Percentiles rank a stretch among this genome's conserved stretches.
These are phyloP conservation scores for Andrena praecox DNA, from an alignment of 2,888 invertebrate genomes.

Conservation along the genomic window DNA sequence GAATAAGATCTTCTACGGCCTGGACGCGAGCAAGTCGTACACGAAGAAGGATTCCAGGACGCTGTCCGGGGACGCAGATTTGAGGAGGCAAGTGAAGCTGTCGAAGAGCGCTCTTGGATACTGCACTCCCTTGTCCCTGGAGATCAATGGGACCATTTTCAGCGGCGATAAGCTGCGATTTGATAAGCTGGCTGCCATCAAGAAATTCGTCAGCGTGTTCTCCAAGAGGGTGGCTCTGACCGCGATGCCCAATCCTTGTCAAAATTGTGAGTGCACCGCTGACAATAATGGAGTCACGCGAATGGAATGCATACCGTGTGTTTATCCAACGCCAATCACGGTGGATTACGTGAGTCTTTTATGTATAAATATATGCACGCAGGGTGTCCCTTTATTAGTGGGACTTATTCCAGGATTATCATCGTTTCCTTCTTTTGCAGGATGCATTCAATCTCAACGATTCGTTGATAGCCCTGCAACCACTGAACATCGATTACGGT, in stretches of 20 bases:
- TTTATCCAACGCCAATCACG: slow-evolving; percentile 85
- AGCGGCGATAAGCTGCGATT: slow-evolving; percentile 87
- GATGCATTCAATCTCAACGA: slow-evolving; percentile 81
- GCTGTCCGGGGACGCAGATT: slow-evolving; percentile 90
- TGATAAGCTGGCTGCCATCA: slow-evolving; percentile 87
- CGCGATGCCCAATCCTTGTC: slow-evolving; percentile 87
- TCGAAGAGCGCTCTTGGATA: slow-evolving; percentile 92
- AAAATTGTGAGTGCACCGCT: slow-evolving; percentile 90
- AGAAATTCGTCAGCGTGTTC: slow-evolving; percentile 89
- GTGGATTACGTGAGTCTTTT: slow-evolving; percentile 85
- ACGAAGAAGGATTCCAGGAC: slow-evolving; percentile 91
- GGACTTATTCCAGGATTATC: background rate
- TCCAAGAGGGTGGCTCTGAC: slow-evolving; percentile 88
- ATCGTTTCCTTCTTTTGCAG: slow-evolving; percentile 63
- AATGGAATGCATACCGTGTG: slow-evolving; percentile 89
- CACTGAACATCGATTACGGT: slow-evolving; percentile 77
- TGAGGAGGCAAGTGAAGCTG: slow-evolving; percentile 90
- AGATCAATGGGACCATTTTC: slow-evolving; percentile 93
- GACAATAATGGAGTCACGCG: slow-evolving; percentile 89
- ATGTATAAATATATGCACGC: background rate
- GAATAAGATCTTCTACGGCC: slow-evolving; percentile 91
- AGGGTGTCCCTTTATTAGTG: background rate
- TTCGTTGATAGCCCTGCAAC: slow-evolving; percentile 74
- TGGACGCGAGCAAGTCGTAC: slow-evolving; percentile 92
- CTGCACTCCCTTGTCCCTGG: slow-evolving; percentile 93